phyloP scores from a whole-genome alignment of 2,113 vertebrate species.

The Takifugu bimaculatus region DNA sequence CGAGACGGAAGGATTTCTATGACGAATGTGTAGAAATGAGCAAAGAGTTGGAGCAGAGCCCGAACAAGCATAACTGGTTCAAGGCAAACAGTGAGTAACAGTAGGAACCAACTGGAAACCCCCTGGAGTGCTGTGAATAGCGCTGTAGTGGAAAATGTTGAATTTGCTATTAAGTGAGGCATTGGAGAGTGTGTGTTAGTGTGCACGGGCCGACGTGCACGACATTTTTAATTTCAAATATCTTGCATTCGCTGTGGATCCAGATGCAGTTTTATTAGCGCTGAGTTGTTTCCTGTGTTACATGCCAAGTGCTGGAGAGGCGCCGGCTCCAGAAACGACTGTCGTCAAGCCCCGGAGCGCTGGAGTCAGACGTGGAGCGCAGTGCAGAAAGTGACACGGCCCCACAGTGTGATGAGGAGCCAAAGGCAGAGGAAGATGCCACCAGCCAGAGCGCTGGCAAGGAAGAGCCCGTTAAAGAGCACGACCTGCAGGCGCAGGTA shows the following conservation, averaged over 20 bases:
- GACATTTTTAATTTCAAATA: slow-evolving; percentile 5
- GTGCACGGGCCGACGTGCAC: too few species aligned
- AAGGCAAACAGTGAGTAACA: slow-evolving; percentile 76
- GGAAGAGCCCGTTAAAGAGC: slow-evolving; percentile 40
- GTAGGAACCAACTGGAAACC: slow-evolving; percentile 48
- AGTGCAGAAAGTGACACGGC: slow-evolving; percentile 72
- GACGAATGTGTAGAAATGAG: slow-evolving; percentile 75
- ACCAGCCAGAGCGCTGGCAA: slow-evolving; percentile 14
- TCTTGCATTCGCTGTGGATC: background rate
- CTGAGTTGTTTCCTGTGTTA: background rate
- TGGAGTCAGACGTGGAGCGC: slow-evolving; percentile 68
- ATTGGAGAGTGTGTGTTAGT: slow-evolving; percentile 24
- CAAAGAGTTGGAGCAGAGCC: slow-evolving; percentile 55
- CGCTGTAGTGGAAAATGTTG: slow-evolving; percentile 32
- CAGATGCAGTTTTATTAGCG: background rate
- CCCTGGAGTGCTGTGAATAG: slow-evolving; percentile 43
- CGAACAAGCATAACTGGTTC: slow-evolving; percentile 72
- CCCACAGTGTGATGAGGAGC: slow-evolving; percentile 34
- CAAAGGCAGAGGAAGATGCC: slow-evolving; percentile 22
- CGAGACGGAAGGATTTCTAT: slow-evolving; percentile 70
- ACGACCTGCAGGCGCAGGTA: slow-evolving; percentile 73
- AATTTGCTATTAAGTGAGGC: slow-evolving; percentile 27
- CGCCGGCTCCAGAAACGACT: slow-evolving; percentile 65
- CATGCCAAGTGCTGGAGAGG: slow-evolving; percentile 59
- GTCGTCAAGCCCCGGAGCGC: slow-evolving; percentile 25